Conservation (phyloP, 2,888 invertebrate genomes). For the Flexamia atlantica region DNA sequence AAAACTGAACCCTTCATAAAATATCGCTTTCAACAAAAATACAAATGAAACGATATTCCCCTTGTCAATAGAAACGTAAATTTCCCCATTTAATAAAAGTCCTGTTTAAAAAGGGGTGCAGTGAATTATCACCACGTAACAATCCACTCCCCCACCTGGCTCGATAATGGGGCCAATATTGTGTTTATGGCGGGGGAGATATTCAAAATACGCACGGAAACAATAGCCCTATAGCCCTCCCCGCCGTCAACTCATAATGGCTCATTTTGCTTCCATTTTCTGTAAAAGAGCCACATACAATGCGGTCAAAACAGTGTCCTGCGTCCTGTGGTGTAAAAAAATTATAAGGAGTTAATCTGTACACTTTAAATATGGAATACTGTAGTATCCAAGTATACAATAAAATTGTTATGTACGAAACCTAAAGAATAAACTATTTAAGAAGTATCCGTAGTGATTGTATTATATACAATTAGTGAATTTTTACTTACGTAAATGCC, state of each 20-base stretch:
- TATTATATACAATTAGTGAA: no score
- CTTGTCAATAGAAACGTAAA: not conserved
- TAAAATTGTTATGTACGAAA: no score
- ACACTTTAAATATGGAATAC: no score
- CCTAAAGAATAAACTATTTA: no score
- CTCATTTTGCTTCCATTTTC: not conserved
- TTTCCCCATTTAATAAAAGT: slow-evolving; percentile 5
- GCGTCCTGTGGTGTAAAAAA: no score
- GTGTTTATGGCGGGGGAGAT: slow-evolving; percentile 28
- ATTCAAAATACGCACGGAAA: slow-evolving; percentile 32
- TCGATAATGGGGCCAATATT: slow-evolving; percentile 36
- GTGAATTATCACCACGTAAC: not conserved
- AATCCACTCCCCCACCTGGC: slow-evolving; percentile 20
- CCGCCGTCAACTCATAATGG: not conserved
- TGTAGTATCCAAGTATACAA: no score
- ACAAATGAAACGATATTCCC: not conserved
- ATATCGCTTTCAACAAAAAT: not conserved
- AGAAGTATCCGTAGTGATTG: no score
- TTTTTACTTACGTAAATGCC: no score
- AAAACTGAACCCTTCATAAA: no score
- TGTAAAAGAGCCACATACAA: not conserved
- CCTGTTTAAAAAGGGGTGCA: not conserved
- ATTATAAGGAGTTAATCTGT: no score
- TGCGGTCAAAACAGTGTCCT: no score
- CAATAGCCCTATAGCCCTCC: not conserved